Conservation (phyloP, 2,888 invertebrate species). For the Trissolcus japonicus region DNA sequence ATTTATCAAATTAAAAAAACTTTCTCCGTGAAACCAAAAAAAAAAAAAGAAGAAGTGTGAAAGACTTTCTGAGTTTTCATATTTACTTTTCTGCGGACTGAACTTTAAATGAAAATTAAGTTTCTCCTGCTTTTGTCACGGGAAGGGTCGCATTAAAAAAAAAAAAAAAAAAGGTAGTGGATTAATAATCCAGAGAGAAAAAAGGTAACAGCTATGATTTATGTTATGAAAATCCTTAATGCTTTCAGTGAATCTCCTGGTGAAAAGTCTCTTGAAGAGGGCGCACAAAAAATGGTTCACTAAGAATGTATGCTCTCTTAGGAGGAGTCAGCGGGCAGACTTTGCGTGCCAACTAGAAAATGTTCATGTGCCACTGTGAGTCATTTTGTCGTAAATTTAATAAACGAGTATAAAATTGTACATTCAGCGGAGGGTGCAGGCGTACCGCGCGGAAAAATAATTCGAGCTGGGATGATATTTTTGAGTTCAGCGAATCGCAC, state of each 20-base stretch:
- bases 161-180: slow-evolving; percentile 3
- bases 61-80: slow-evolving; percentile 23
- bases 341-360: slow-evolving; percentile 18
- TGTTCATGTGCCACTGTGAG: slow-evolving; percentile 21
- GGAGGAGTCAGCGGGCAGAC: slow-evolving; percentile 16
- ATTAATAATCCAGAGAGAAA: slow-evolving; percentile 8
- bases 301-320: slow-evolving; percentile 16
- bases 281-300: slow-evolving; percentile 19
- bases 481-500: slow-evolving; percentile 30
- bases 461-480: slow-evolving; percentile 26
- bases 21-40: slow-evolving; percentile 12
- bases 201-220: slow-evolving; percentile 20
- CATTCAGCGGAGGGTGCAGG: slow-evolving; percentile 4
- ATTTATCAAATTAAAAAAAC: slow-evolving; percentile 33
- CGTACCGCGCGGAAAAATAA: slow-evolving; percentile 24
- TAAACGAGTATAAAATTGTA: slow-evolving; percentile 30
- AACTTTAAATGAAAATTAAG: slow-evolving; percentile 43
- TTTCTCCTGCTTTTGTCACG: slow-evolving; percentile 29
- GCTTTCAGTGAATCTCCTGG: slow-evolving; percentile 26
- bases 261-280: slow-evolving; percentile 18
- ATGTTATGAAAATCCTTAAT: slow-evolving; percentile 22
- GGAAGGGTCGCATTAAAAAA: slow-evolving; percentile 20
- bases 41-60: not conserved
- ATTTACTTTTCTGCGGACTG: slow-evolving; percentile 36
- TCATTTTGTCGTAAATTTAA: slow-evolving; percentile 29